Evolutionary conservation across 2,888 invertebrate genomes (phyloP).

Genomic region (Xestia c-nigrum): DNA sequence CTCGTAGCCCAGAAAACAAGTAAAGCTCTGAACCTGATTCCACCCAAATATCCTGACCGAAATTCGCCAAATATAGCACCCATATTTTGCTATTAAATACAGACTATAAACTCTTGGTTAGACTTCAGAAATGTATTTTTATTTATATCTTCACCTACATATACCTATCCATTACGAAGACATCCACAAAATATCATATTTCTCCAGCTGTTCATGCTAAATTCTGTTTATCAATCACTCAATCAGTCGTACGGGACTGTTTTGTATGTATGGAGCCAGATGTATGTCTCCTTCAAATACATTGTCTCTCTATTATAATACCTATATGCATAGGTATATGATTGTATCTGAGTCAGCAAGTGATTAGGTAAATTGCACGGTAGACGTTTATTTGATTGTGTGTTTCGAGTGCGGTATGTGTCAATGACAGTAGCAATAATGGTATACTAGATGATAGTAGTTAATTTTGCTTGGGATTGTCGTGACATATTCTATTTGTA

Average conservation of each 20-base stretch:
- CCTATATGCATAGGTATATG: not conserved
- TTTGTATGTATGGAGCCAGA: not conserved
- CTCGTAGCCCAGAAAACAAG: no score
- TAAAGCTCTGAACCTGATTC: no score
- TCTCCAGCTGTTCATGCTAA: not conserved
- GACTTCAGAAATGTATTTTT: not conserved
- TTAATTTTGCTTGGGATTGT: conserved; percentile 23
- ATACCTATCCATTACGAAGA: not conserved
- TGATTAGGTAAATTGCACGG: conserved; percentile 55
- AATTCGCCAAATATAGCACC: no score
- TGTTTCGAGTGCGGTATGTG: conserved; percentile 38
- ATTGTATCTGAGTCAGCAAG: conserved; percentile 45
- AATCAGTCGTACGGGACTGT: conserved; percentile 2
- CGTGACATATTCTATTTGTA: conserved; percentile 4
- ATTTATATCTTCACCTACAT: not conserved
- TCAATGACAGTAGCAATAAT: conserved; percentile 41
- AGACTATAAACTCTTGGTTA: no score
- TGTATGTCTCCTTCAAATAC: not conserved
- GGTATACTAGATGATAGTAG: conserved; percentile 17
- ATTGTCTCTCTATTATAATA: not conserved
- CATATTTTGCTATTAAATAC: no score
- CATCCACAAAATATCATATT: not conserved
- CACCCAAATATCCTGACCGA: no score
- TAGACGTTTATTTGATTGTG: conserved; percentile 61
- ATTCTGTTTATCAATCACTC: not conserved